Percentiles rank a stretch among this genome's conserved stretches.
Evolutionary conservation across 2,888 invertebrate genomes (phyloP).

Genomic region (Mamestra brassicae): DNA sequence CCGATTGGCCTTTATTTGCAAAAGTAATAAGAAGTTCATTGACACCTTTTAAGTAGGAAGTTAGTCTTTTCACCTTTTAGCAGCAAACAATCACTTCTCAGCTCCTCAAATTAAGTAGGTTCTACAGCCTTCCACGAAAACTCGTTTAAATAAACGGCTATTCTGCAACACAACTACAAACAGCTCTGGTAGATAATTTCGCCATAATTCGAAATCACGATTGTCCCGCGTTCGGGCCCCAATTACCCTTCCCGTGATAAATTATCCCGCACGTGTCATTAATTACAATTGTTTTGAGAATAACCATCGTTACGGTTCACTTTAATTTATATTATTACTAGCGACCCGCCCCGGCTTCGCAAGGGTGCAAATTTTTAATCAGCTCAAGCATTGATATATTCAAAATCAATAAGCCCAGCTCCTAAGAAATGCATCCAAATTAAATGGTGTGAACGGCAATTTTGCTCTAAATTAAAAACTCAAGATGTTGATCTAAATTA

Average conservation of each 20-base stretch:
- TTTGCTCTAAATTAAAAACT: no score
- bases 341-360: no score
- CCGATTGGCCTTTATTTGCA: slow-evolving; percentile 23
- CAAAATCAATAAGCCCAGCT: no score
- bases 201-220: slow-evolving; percentile 55
- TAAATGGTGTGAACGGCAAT: no score
- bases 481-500: no score
- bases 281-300: slow-evolving; percentile 69
- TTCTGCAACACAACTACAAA: slow-evolving; percentile 27
- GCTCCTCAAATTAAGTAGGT: not conserved
- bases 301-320: slow-evolving; percentile 40
- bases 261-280: slow-evolving; percentile 69
- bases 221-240: slow-evolving; percentile 40
- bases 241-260: slow-evolving; percentile 64
- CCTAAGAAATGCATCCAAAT: no score
- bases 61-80: slow-evolving; percentile 15
- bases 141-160: slow-evolving; percentile 24
- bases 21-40: slow-evolving; percentile 39
- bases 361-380: no score
- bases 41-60: slow-evolving; percentile 17
- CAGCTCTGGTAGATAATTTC: slow-evolving; percentile 46
- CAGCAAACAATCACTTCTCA: slow-evolving; percentile 14
- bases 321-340: slow-evolving; percentile 23
- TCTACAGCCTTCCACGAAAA: not conserved
- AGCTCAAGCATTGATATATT: no score